Evolutionary conservation across 2,797 vertebrate species (phyloP), one percentile per base, ranked within the genome.

Genomic region (Ptychadena robeensis): DNA sequence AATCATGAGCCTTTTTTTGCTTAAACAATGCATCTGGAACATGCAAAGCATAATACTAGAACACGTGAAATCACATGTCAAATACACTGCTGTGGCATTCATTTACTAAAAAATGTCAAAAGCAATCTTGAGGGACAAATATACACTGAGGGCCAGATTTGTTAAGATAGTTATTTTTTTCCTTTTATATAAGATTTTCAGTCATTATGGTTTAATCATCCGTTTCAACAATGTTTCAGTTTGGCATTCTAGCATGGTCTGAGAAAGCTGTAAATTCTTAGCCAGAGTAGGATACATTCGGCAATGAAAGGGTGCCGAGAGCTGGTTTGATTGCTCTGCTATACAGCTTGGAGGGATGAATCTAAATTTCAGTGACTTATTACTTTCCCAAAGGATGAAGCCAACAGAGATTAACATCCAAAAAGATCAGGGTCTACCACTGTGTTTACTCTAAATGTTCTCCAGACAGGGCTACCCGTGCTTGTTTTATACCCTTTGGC

Each of bases 371-470:
- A 32, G 32, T 76, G 72, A 80, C 72, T 80, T 80, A 75, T 70
- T 85, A 75, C 78, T 65, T 85, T 74, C 74, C 72, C 66, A 63
- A 64, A 70, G 71, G 71, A 75, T 70, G 53, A 81, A 81, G 72
- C 72, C 78, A 81, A 32, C 66, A 57, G 72, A 85, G 83, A 85
- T 80, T 76, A 81, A 80, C 66, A 76, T 85, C 78, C 71, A 70
- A 65, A 61, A 76, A 66, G 65, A 70, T 67, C 57, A 64, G 28
- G 40, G 83, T 65, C 72, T 66, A 76, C 63, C 28, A 38, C 82
- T 83, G 75, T 79, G 81, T 85, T 85, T 85, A 81, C 83, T 75
- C 35, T 85, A 76, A 80, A 65, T 70, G 72, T 57, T 76, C 72
- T 85, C 72, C 66, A 85, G 83, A 76, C 78, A 76, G 78, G 70